Evolutionary conservation across 2,888 invertebrate genomes (phyloP), one percentile per base, ranked within the genome.

Genomic region (Amblyjoppa proteus): DNA sequence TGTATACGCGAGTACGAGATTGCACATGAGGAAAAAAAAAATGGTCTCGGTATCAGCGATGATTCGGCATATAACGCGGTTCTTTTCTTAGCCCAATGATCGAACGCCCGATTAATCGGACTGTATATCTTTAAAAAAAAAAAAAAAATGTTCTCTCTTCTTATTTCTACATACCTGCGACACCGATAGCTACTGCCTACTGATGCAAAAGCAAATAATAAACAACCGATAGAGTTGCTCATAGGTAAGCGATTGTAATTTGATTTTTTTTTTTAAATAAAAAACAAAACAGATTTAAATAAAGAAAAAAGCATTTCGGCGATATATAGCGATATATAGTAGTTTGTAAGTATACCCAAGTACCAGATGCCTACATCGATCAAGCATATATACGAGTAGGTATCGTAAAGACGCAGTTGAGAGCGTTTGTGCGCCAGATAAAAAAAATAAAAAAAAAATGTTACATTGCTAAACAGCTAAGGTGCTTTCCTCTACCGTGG

Each of bases 141-240:
- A 49, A 49, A 16, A 16, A 7, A 49, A 49, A 49, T 5, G 45
- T 58, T 28, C 11, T 4, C 28, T 28, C 25, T 25, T 58, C 11
- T 28, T 58, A 76, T 31, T 34, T 68, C 34, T 53, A 68, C 53
- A 41, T 20, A 66, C 53, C 53, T 68, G 66, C 53, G 68, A 77
- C 66, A 56, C n/a, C 77, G 41, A 77, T 16, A 28, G 56, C 68
- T 77, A 77, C 16, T 41, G 53, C 41, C 68, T 68, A 68, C 68
- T 56, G 53, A 66, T 77, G 77, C 77, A 77, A 68, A 77, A 77
- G 77, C 77, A 56, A 38, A 16, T 77, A 53, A 51, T 68, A 34
- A 56, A 45, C 41, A 66, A 68, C 77, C 25, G 41, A 77, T 68
- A 20, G 38, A 66, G 51, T 38, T 31, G 28, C 51, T 64, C 13